These are phyloP conservation scores for Nyleta sp. DNA, from an alignment of 2,888 invertebrate species.

Conservation along the genomic window DNA sequence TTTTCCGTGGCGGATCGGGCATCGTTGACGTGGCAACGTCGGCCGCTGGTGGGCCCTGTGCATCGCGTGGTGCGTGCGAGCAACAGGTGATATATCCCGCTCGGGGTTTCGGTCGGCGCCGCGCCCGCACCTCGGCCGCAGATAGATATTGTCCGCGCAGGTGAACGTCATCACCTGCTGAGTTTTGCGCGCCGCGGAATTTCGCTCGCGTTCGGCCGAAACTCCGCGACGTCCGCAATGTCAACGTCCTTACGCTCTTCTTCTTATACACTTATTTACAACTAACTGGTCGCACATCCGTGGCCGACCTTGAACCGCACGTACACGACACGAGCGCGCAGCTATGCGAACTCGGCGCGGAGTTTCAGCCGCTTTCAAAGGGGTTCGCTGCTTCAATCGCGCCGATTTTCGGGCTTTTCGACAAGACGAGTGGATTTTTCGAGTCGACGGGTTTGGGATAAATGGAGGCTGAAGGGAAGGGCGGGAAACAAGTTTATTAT, in stretches of 20 bases:
- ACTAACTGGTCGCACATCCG: conserved; percentile 69
- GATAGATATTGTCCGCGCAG: conserved; percentile 1
- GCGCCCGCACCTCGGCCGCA: conserved; percentile 20
- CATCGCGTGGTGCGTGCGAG: conserved; percentile 40
- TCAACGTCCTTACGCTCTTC: conserved; percentile 53
- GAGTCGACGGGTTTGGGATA: no score
- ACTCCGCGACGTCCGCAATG: conserved; percentile 13
- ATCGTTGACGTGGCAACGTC: conserved; percentile 62
- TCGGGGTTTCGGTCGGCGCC: conserved; percentile 17
- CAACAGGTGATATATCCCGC: conserved; percentile 63
- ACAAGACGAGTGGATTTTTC: no score
- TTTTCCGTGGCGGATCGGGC: conserved; percentile 27
- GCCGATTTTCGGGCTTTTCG: no score
- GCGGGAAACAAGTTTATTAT: no score
- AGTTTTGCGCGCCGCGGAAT: conserved; percentile 4
- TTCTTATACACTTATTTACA: conserved; percentile 61
- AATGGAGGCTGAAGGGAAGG: no score
- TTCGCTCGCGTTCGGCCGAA: conserved; percentile 2
- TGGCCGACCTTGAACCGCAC: conserved; percentile 77
- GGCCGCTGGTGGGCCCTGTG: conserved; percentile 40
- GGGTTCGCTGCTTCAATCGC: no score
- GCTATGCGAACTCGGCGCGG: conserved; percentile 21
- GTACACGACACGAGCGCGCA: conserved; percentile 67
- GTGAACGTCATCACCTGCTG: conserved; percentile 41
- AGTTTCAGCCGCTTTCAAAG: background rate